Evolutionary conservation across 1,140 invertebrate species (phyloP), one percentile per base, ranked within the genome.

Genomic region (Ceratosolen solmsi): DNA sequence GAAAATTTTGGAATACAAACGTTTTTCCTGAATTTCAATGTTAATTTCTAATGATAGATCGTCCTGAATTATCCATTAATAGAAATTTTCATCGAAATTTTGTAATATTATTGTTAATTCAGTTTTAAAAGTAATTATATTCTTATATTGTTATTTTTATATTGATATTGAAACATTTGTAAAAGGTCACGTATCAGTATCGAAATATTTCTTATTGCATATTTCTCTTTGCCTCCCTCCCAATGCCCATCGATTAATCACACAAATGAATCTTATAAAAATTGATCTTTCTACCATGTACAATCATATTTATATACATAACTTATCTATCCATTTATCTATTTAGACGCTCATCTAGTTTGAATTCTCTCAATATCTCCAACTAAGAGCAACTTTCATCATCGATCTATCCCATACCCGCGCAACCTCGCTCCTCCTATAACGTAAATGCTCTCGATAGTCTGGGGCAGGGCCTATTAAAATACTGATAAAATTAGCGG

Each of bases 401-500:
- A 70, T 70, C 38, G 9, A 25, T 70, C 38, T 46, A 1, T 25
- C 38, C n/a, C n/a, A 65, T 60, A 15, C 7, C n/a, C 11, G 41
- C 74, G 3, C 33, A 20, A 3, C 13, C 25, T 30, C 25, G 3
- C 68, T 25, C 38, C 38, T 25, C 36, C 5, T 36, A 15, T 13
- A 65, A 36, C 17, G 33, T 36, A 60, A 30, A 60, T 17, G 25
- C 30, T 36, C 17, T 70, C 38, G 68, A 70, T 73, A 20, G 9
- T 17, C 49, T 36, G 7, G 5, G 27, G 15, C 33, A 15, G 9
- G 51, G 36, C 15, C 65, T 72, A 72, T 72, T 79, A 70, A 7
- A 41, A 49, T 8, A 17, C 11, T 73, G 70, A 80, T 73, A 63
- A 80, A 49, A 80, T 80, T 80, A 73, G 20, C 68, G 77, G 27